Conservation (phyloP, 2,888 invertebrate genomes). For the Morinoia aosen region DNA sequence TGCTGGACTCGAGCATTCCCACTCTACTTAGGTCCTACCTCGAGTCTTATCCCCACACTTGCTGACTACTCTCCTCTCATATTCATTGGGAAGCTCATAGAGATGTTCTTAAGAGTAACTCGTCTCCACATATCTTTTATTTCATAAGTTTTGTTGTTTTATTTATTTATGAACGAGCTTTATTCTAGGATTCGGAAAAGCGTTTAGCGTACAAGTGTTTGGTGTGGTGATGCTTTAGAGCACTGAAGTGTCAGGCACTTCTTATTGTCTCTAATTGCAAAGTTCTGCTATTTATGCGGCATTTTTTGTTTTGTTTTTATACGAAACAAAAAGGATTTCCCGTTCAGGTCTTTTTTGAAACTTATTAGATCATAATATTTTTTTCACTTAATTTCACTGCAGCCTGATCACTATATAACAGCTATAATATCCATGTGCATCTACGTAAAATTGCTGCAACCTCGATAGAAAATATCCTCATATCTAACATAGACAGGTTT, state of each 20-base stretch:
- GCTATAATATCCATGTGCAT: too few relatives aligned
- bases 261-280: background rate
- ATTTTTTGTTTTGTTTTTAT: background rate
- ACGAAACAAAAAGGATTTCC: background rate
- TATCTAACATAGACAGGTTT: background rate
- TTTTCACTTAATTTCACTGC: background rate
- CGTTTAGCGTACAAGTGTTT: background rate
- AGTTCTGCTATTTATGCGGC: background rate
- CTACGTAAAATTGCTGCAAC: too few relatives aligned
- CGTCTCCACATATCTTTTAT: constrained; percentile 43
- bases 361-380: background rate
- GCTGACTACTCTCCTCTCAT: constrained; percentile 54
- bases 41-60: constrained; percentile 78
- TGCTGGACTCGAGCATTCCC: constrained; percentile 75
- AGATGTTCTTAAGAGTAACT: background rate
- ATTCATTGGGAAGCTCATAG: background rate
- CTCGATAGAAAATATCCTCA: too few relatives aligned
- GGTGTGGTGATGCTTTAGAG: background rate
- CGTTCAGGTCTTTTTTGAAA: background rate
- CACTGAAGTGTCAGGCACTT: background rate
- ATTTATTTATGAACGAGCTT: constrained; percentile 32
- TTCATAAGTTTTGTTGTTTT: constrained; percentile 27
- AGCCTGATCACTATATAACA: background rate
- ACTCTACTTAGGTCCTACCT: constrained; percentile 78
- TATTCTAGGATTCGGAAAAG: background rate